Evolutionary conservation across 2,113 vertebrate genomes (phyloP).

Genomic region (Uropsilus gracilis): DNA sequence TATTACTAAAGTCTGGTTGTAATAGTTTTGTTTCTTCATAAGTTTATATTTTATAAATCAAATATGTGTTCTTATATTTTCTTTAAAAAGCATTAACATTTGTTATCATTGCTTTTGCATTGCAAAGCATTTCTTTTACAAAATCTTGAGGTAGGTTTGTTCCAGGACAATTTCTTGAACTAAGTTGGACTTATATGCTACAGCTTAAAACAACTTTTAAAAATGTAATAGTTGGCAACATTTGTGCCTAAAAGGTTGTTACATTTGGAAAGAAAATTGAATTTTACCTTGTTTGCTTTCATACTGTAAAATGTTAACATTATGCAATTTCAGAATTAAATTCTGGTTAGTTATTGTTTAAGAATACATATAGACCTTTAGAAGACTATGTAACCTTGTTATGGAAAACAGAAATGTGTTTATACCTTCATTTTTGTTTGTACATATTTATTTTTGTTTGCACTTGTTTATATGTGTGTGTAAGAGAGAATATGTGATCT

Average conservation of each 20-base stretch:
- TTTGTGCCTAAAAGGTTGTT: constrained; percentile 5
- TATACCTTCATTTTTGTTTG: constrained; percentile 40
- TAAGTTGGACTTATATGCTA: background rate
- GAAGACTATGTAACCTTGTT: background rate
- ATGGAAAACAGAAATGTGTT: background rate
- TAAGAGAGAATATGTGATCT: background rate
- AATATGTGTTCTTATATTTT: constrained; percentile 21
- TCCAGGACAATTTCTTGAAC: constrained; percentile 6
- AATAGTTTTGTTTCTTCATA: constrained; percentile 1
- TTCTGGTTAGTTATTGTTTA: constrained; percentile 28
- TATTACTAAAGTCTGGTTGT: constrained; percentile 2
- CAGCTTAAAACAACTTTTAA: background rate
- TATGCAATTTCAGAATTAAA: constrained; percentile 43
- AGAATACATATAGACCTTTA: constrained; percentile 16
- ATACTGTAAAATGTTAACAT: constrained; percentile 11
- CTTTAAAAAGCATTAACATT: constrained; percentile 21
- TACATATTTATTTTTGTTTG: background rate
- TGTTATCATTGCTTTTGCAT: constrained; percentile 39
- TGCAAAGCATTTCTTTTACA: constrained; percentile 7
- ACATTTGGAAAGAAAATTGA: constrained; percentile 46
- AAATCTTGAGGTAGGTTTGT: constrained; percentile 48
- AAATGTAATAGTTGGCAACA: constrained; percentile 22
- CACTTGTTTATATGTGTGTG: background rate
- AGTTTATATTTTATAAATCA: constrained; percentile 33
- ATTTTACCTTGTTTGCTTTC: background rate